Evolutionary conservation across 2,113 vertebrate species (phyloP), one percentile per base, ranked within the genome.

Genomic region (Oxyura jamaicensis): DNA sequence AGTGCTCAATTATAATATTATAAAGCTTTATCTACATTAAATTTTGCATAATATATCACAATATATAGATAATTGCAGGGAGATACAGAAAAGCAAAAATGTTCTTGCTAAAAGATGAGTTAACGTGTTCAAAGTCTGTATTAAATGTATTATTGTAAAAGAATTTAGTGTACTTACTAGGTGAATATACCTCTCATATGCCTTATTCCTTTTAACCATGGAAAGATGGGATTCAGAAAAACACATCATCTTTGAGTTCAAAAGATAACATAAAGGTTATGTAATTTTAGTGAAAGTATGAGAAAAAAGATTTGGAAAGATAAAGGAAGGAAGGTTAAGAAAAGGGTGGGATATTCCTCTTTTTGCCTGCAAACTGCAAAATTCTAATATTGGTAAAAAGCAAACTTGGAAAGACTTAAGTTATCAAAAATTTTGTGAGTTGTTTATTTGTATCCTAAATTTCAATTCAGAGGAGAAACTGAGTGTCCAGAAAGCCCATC

Each of bases 131-230:
- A 46, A 91, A 83, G 33, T 35, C 35, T 48, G 65, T 42, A 83
- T 56, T 56, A 90, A 94, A 52, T 48, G 42, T 14, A 31, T 21
- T 88, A 72, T 48, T 48, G 81, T 92, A 86, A 92, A 95, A 94
- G 6, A 53, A 75, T 96, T 97, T 73, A 82, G 22, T 83, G 31
- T 48, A 42, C 15, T 83, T 21, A 26, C 48, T 63, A 42, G 46
- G 44, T 93, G 53, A 83, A 74, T 52, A 82, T 29, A 10, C 22
- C 35, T 80, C 26, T 73, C 39, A 41, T n/a, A 52, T 29, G 29
- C 19, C 62, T 91, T 63, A 81, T 60, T 66, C 39, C 55, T 58
- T 42, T 8, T 10, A 41, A 55, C 53, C 79, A 2, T 0, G 11
- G 39, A 78, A 42, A 59, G 25, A 65, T 10, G 25, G 3, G n/a